Conservation (phyloP, 2,888 invertebrate species). For the Rhagonycha lutea region DNA sequence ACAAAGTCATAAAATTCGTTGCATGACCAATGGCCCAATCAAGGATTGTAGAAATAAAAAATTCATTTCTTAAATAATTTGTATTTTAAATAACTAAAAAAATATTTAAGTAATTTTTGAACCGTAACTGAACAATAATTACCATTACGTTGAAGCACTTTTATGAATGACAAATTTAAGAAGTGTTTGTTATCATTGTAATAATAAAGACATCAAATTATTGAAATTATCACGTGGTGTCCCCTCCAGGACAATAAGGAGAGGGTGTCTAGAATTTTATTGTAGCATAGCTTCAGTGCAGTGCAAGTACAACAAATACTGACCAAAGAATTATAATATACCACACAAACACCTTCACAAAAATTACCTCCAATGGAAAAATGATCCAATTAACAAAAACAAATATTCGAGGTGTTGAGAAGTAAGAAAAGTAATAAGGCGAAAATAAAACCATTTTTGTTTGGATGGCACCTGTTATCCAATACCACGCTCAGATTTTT, state of each 20-base stretch:
- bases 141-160: neutral
- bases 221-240: conserved; percentile 39
- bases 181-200: neutral
- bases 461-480: neutral
- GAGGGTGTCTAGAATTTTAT: conserved; percentile 36
- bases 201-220: conserved; percentile 24
- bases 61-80: no score
- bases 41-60: neutral
- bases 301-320: conserved; percentile 21
- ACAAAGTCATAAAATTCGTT: neutral
- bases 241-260: conserved; percentile 35
- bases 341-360: neutral
- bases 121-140: neutral
- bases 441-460: neutral
- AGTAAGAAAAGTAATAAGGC: neutral
- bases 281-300: conserved; percentile 27
- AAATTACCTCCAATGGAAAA: neutral
- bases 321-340: conserved; percentile 11
- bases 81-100: neutral
- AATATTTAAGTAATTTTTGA: neutral
- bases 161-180: neutral
- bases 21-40: neutral
- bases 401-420: neutral
- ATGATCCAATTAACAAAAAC: neutral
- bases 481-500: neutral